Base-by-base conservation (phyloP, 35 echinoderm and acorn worm species). In the Heliocidaris erythrogramma region DNA sequence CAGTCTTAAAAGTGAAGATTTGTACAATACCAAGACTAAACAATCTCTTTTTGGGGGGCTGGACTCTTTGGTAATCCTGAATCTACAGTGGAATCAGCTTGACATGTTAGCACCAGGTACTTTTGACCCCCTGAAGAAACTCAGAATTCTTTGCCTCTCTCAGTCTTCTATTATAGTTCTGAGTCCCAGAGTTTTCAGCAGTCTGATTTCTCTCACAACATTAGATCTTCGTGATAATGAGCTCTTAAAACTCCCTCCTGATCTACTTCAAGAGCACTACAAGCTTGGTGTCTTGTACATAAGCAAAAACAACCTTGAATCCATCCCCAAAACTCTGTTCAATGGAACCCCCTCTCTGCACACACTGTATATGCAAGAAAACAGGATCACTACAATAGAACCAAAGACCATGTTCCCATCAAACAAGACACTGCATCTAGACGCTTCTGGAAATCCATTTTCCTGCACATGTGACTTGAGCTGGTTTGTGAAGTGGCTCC, bases 401-500 rank as follows among this genome's bases (percentile, higher is more conserved):
- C 87, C 87, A 17, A 48, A 24, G 47, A 89, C 87, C 4, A 17
- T 42, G 12, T 89, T 89, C 18, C 31, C 31, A 48, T 47, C 87
- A 13, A 48, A 89, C 7, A 32, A 0, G 11, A 47, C 87, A 47
- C 31, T 89, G 87, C 16, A 5, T n/a, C 12, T 89, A 17, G 31
- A 89, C 24, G 47, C 47, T 24, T 32, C 87, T 48, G 47, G 87
- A 48, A 89, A 89, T 5, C 87, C 87, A 14, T 47, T 89, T 27
- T 89, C 87, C 87, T 89, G 87, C 31, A 89, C 87, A 14, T 89
- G 87, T 18, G 2, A 89, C 0, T 27, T 89, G 47, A 32, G 47
- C 5, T 89, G 87, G 87, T 89, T 89, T 18, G 47, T 32, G 87
- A 89, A 89, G 14, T 89, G 87, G 87, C 87, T 89, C 24, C 87